Evolutionary conservation across 1,140 invertebrate genomes (phyloP), one percentile per base, ranked within the genome.

Genomic region (Drosophila lini): DNA sequence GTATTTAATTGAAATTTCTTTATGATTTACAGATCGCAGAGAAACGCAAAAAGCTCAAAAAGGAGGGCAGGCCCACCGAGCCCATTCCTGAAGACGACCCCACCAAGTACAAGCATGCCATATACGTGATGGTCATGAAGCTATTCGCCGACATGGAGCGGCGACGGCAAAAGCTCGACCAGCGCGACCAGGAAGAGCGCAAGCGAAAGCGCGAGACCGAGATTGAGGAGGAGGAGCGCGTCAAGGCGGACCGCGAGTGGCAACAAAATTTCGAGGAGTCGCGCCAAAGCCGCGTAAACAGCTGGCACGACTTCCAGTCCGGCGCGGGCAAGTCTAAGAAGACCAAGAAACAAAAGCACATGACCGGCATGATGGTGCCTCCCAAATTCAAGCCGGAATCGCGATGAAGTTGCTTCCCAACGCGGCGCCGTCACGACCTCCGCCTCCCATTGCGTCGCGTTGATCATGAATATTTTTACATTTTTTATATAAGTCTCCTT

Each of bases 241-340:
- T 96, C 63, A 97, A 97, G 58, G 92, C 96, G 52, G 96, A 98
- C 86, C 96, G 97, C 81, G 98, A 99, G 93, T 99, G 98, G 98
- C 96, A 98, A 70, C 98, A 98, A 91, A 99, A 99, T 94, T 99
- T 98, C 94, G 98, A 99, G 96, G 98, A 98, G 94, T 98, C 97
- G 50, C 94, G 98, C 78, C 97, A 98, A 93, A 98, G 96, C 58
- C 94, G 98, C 77, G 98, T 99, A 0, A 96, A 98, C 61, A 99
- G 97, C 93, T 99, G 98, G 98, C 97, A 99, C 92, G 96, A 95
- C 44, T 99, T 99, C 92, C 97, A 98, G 91, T 96, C 96, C 34
- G 95, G 95, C 48, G 94, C 94, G 80, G 94, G 94, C 60, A 95
- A 94, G 68, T 94, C 95, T 64, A 94, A 95, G 71, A 96, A 96